Base-by-base conservation (phyloP, 2,888 invertebrate genomes). In the Clanis bilineata region DNA sequence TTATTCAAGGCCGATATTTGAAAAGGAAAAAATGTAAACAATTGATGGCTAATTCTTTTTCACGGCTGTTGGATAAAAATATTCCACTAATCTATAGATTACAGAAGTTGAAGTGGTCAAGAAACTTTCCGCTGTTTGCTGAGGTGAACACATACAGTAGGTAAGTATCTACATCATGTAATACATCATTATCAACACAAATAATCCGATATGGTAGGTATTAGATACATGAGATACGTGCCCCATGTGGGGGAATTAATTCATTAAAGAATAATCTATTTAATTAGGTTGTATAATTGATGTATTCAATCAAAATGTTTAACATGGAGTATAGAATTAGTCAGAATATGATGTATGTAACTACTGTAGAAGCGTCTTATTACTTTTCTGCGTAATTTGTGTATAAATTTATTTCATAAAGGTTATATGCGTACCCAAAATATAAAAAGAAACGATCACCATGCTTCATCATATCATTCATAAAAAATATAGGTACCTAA, bases 1-100 rank as follows among this genome's bases (percentile, higher is more conserved):
- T 45, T 32, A 44, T 57, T 45, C 57, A 57, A 59, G 59, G 59
- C 44, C 10, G 18, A 5, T 22, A 32, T 32, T 32, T 41, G 18
- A 59, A 55, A n/a, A 18, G 38, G 28, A 39, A 39, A 59, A 9
- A 58, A 56, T 56, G 51, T 23, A 59, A 58, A 62, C 56, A 59
- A 44, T 32, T 58, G 64, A 66, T 43, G 36, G 4, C 36, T 54
- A 59, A 36, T 55, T 43, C 62, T 67, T 62, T 66, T 68, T 68
- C 70, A 76, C 68, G 72, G 72, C 69, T 74, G 62, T 66, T 66
- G 66, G 68, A 74, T 76, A 76, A 81, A 86, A 86, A 86, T 80
- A 83, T 87, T 88, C 87, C 88, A 86, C 76, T 78, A 83, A 87
- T 85, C 83, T 76, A 61, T 70, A 80, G 85, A 86, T 88, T 83